Evolutionary conservation across 2,888 invertebrate genomes (phyloP).

Genomic region (Rhagium mordax): DNA sequence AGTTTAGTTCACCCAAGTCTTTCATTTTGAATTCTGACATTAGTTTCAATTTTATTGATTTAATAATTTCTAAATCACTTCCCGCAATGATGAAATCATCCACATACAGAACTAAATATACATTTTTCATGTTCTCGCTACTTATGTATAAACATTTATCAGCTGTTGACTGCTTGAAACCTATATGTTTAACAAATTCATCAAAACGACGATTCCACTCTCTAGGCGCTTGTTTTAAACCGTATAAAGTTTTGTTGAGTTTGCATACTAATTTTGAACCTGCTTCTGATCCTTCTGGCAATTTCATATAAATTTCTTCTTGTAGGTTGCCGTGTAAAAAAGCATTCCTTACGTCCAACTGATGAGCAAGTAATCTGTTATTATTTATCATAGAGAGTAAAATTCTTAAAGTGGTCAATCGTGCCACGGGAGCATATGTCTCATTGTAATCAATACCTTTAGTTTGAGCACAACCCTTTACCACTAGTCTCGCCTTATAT

Average conservation of each 20-base stretch:
- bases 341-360: slow-evolving; percentile 5
- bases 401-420: slow-evolving; percentile 13
- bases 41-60: neutral
- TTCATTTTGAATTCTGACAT: too few species aligned
- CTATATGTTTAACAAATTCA: neutral
- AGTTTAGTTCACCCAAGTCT: neutral
- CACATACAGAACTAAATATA: slow-evolving; percentile 1
- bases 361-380: slow-evolving; percentile 10
- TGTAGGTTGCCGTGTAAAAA: slow-evolving; percentile 1
- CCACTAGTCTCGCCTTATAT: slow-evolving; percentile 17
- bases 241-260: neutral
- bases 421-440: slow-evolving; percentile 20
- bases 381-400: slow-evolving; percentile 12
- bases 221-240: neutral
- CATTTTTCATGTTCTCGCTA: neutral
- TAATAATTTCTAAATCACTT: neutral
- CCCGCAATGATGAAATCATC: neutral
- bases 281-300: neutral
- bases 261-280: neutral
- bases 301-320: slow-evolving; percentile 8
- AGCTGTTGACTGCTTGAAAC: slow-evolving; percentile 1
- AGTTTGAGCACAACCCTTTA: neutral
- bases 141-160: slow-evolving; percentile 9
- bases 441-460: neutral
- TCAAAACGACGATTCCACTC: neutral